phyloP scores from a whole-genome alignment of 2,888 invertebrate genomes.

The Dicyrtomina minuta region DNA sequence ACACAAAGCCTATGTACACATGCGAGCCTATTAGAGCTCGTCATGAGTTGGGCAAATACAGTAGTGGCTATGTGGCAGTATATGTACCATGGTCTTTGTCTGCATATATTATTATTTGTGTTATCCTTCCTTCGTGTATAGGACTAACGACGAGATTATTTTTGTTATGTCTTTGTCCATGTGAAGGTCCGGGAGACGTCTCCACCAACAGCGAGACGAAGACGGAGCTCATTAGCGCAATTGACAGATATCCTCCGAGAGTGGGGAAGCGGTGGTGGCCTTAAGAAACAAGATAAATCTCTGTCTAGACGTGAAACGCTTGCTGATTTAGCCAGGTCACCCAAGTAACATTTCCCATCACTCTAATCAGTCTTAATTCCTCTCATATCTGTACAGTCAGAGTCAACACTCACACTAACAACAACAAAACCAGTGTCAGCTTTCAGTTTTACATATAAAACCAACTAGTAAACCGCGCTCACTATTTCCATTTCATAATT shows the following conservation, averaged over 20 bases:
- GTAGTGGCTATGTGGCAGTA: no score
- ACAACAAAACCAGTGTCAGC: neutral
- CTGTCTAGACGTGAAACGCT: conserved; percentile 73
- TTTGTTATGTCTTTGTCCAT: conserved; percentile 1
- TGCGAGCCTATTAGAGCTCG: no score
- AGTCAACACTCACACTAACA: neutral
- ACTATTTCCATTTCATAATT: neutral
- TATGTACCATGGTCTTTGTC: no score
- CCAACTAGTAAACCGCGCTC: conserved; percentile 14
- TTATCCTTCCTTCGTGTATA: neutral
- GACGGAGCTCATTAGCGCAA: conserved; percentile 83
- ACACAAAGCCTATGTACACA: no score
- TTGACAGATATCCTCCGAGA: conserved; percentile 83
- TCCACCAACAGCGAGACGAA: conserved; percentile 63
- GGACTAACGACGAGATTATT: neutral
- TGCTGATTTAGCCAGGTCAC: conserved; percentile 81
- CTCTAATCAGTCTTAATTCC: neutral
- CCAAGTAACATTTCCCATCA: conserved; percentile 60
- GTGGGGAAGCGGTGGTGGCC: conserved; percentile 65
- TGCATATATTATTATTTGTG: no score
- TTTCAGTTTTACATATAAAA: no score
- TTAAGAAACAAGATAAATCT: conserved; percentile 53
- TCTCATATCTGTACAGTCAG: neutral
- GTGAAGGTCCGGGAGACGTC: conserved; percentile 59
- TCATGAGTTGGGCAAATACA: no score